Conservation (phyloP, 2,888 invertebrate genomes). For the Shargacucullia verbasci region DNA sequence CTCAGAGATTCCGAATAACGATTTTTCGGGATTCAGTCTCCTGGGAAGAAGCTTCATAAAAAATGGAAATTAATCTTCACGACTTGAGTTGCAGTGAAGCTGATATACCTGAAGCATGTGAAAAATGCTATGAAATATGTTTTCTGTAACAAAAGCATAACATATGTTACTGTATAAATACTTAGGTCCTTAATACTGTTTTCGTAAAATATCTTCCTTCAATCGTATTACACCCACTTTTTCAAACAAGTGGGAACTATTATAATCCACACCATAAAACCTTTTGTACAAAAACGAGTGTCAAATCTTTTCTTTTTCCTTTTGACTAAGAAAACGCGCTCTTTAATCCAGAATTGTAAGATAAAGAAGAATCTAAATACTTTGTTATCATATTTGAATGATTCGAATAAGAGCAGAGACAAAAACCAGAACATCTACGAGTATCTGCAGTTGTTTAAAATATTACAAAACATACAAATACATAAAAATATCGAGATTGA, state of each 20-base stretch:
- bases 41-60: no score
- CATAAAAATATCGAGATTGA: constrained; percentile 14
- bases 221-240: neutral
- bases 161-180: neutral
- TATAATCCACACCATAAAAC: constrained; percentile 15
- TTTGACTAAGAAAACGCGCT: constrained; percentile 17
- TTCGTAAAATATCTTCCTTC: constrained; percentile 9
- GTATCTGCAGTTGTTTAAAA: constrained; percentile 2
- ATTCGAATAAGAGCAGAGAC: constrained; percentile 23
- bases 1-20: no score
- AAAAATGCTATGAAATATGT: neutral
- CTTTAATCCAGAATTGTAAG: constrained; percentile 23
- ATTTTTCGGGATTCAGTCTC: no score
- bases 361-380: constrained; percentile 34
- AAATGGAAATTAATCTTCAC: no score
- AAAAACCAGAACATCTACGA: constrained; percentile 6
- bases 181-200: neutral
- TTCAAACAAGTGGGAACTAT: neutral
- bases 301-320: constrained; percentile 26
- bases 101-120: no score
- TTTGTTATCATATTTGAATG: constrained; percentile 30
- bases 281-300: constrained; percentile 15
- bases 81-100: no score
- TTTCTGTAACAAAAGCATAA: neutral
- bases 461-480: constrained; percentile 7